phyloP scores from a whole-genome alignment of 2,113 vertebrate species.

The Hippocampus abdominalis region DNA sequence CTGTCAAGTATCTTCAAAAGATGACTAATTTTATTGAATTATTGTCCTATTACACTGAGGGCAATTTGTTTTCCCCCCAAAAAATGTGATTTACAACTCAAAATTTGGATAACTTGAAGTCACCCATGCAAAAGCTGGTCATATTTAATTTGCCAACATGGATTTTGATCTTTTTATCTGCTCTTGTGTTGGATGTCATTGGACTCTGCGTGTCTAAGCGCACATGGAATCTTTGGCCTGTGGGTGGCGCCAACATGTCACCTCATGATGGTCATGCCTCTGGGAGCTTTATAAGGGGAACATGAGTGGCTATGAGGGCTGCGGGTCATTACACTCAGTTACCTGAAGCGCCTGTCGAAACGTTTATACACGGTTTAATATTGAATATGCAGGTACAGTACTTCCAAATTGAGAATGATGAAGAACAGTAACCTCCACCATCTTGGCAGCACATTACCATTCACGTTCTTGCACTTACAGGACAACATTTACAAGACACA shows the following conservation, averaged over 20 bases:
- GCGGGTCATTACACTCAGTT: conserved; percentile 13
- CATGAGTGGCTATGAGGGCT: not conserved
- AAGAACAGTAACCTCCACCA: not conserved
- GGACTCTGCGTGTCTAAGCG: conserved; percentile 3
- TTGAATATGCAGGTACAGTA: not conserved
- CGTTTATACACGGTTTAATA: not conserved
- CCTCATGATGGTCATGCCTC: conserved; percentile 34
- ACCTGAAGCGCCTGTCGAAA: conserved; percentile 16
- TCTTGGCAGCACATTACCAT: not conserved
- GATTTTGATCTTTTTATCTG: not conserved
- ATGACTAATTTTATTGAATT: no score
- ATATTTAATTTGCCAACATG: not conserved
- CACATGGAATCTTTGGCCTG: conserved; percentile 50
- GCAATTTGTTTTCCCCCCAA: no score
- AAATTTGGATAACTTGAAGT: no score
- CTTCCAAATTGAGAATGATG: not conserved
- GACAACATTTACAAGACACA: no score
- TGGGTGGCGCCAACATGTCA: conserved; percentile 67
- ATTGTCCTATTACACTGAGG: no score
- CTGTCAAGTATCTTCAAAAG: no score
- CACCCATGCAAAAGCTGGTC: not conserved
- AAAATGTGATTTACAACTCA: no score
- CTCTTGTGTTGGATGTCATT: not conserved
- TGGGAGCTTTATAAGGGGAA: conserved; percentile 31
- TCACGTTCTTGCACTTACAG: not conserved